phyloP scores from a whole-genome alignment of 2,797 vertebrate genomes.

The Liparis tanakae region DNA sequence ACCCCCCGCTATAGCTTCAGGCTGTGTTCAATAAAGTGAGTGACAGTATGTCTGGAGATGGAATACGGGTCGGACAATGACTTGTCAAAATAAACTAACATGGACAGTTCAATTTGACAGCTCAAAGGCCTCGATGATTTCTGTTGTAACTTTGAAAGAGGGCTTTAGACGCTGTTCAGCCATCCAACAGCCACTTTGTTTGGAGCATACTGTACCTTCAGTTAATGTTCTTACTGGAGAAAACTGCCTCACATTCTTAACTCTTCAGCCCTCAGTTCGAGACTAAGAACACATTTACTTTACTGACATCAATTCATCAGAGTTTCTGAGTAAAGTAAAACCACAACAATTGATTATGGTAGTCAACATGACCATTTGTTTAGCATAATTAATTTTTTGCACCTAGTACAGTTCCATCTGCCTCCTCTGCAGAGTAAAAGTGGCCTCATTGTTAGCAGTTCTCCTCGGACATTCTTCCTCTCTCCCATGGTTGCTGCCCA shows the following conservation, averaged over 20 bases:
- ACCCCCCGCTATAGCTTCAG: background rate
- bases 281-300: background rate
- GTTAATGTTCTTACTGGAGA: background rate
- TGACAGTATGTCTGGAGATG: background rate
- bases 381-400: background rate
- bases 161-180: background rate
- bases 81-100: background rate
- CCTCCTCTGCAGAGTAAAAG: slow-evolving; percentile 7
- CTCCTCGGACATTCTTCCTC: slow-evolving; percentile 22
- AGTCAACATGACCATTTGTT: background rate
- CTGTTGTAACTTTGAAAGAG: background rate
- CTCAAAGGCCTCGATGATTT: background rate
- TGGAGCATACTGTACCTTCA: background rate
- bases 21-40: background rate
- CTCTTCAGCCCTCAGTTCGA: background rate
- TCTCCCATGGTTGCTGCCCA: slow-evolving; percentile 22
- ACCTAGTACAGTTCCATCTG: slow-evolving; percentile 1
- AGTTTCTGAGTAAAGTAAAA: background rate
- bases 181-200: background rate
- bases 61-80: background rate
- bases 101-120: background rate
- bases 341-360: no score
- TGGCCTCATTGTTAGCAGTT: background rate
- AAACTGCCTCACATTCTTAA: background rate
- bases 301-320: background rate